Evolutionary conservation across 2,113 vertebrate species (phyloP).

Genomic region (Isichthys henryi): DNA sequence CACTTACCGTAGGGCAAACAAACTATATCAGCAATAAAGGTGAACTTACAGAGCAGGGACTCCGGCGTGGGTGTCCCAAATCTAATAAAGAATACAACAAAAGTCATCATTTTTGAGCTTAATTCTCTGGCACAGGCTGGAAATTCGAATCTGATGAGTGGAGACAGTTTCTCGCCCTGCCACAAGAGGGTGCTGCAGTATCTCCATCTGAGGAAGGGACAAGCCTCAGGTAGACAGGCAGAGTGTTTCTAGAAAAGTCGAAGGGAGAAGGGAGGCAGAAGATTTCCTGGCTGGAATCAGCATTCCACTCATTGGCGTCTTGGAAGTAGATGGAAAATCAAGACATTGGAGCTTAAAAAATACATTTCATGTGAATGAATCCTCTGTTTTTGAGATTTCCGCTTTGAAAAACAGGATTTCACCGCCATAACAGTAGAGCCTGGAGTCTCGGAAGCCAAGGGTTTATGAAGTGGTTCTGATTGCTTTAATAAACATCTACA

Average conservation of each 20-base stretch:
- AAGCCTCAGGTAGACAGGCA: background rate
- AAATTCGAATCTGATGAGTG: background rate
- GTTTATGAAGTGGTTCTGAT: background rate
- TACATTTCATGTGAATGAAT: background rate
- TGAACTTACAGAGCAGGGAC: slow-evolving; percentile 48
- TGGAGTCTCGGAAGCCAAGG: background rate
- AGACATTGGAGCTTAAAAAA: background rate
- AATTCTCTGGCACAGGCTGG: background rate
- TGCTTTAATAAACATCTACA: background rate
- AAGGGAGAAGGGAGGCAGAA: background rate
- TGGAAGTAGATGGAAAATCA: background rate
- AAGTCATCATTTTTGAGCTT: background rate
- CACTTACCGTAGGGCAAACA: slow-evolving; percentile 60
- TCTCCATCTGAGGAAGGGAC: background rate
- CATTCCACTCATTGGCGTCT: background rate
- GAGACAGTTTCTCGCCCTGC: background rate
- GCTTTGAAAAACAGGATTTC: background rate
- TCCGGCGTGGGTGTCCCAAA: slow-evolving; percentile 50
- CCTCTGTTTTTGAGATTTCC: background rate
- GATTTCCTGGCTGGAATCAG: background rate
- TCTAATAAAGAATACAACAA: slow-evolving; percentile 9
- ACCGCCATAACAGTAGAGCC: background rate
- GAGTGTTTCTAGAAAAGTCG: background rate
- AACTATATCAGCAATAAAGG: slow-evolving; percentile 63
- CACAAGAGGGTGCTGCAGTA: slow-evolving; percentile 12